phyloP scores from a whole-genome alignment of 2,888 invertebrate species.

The Parnassius glacialis region DNA sequence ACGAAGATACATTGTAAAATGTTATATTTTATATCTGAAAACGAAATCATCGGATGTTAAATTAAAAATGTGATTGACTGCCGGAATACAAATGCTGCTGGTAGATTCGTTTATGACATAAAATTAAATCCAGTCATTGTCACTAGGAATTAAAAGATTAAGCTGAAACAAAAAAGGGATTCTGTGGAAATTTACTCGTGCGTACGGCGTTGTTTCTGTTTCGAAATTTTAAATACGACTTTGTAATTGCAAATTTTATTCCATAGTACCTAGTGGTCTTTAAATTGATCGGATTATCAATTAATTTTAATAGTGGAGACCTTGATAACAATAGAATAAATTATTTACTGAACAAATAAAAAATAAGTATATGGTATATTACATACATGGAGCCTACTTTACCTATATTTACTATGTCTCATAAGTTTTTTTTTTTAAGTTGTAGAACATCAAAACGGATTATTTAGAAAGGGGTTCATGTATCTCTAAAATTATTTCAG shows the following conservation, averaged over 20 bases:
- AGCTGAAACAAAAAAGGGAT: constrained; percentile 11
- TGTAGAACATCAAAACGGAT: too few species aligned
- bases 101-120: constrained; percentile 9
- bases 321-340: too few species aligned
- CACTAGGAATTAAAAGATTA: constrained; percentile 26
- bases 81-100: constrained; percentile 6
- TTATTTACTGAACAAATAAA: too few species aligned
- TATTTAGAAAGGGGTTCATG: too few species aligned
- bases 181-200: neutral
- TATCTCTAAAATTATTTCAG: too few species aligned
- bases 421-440: too few species aligned
- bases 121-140: constrained; percentile 19
- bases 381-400: too few species aligned
- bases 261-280: constrained; percentile 9
- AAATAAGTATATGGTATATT: too few species aligned
- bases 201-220: constrained; percentile 3
- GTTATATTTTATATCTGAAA: constrained; percentile 1
- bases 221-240: constrained; percentile 18
- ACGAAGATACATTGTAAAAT: neutral
- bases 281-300: constrained; percentile 12
- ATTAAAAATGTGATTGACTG: constrained; percentile 8
- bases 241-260: constrained; percentile 16
- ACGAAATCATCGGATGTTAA: neutral
- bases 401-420: too few species aligned
- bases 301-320: neutral